Conservation (phyloP, 2,113 vertebrate genomes). For the Meriones unguiculatus region DNA sequence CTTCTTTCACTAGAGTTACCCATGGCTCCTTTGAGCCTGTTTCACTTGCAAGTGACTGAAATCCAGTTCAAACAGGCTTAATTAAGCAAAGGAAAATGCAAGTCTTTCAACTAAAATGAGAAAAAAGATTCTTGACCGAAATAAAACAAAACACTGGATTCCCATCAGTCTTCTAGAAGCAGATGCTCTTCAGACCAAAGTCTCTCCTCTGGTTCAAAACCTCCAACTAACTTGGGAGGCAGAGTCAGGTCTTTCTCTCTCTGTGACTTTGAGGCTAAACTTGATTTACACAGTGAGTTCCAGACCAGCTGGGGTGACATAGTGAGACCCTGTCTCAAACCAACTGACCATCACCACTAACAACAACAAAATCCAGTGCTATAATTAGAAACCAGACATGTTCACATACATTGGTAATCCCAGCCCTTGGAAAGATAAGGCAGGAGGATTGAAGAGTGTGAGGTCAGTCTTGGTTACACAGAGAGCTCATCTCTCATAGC, state of each 20-base stretch:
- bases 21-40: background rate
- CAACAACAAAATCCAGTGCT: background rate
- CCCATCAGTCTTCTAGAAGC: background rate
- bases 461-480: background rate
- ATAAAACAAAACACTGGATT: background rate
- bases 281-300: background rate
- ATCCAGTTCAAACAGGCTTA: background rate
- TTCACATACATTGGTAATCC: background rate
- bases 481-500: background rate
- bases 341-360: background rate
- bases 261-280: background rate
- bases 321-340: background rate
- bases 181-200: background rate
- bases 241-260: background rate
- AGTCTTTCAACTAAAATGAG: background rate
- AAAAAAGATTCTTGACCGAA: constrained; percentile 23
- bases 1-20: background rate
- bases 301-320: background rate
- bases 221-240: background rate
- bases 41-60: background rate
- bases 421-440: background rate
- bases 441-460: background rate
- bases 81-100: background rate
- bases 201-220: constrained; percentile 5
- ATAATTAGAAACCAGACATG: background rate